Evolutionary conservation across 1,140 invertebrate species (phyloP), one percentile per base, ranked within the genome.

Genomic region (Eumaeus atala): DNA sequence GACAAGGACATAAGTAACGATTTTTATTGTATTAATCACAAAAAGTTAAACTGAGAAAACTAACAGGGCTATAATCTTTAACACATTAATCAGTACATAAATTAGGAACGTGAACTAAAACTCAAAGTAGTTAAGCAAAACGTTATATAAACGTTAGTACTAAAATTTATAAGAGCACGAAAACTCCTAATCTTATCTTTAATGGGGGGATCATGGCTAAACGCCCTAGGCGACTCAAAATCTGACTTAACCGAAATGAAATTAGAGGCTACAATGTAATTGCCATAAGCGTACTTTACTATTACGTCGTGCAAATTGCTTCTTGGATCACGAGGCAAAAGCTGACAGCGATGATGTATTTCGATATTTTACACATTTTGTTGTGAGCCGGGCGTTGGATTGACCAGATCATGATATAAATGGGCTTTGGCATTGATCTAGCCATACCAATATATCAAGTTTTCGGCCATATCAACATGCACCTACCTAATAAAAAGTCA

Each of bases 211-310:
- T 44, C 40, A 44, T 16, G 40, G 17, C 40, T 44, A 44, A 14
- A 44, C 52, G 65, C 65, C 65, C 54, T 58, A 53, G 65, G 65
- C 48, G 38, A 61, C 59, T 64, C 48, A 62, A 57, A 70, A 62
- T 65, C 58, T 58, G 54, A 63, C 65, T 67, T 64, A 52, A 55
- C 54, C 49, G 44, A 37, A 53, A 64, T 52, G 61, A 59, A 67
- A 67, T 67, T 62, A 61, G 44, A 67, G 50, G 52, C 58, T 62
- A 74, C 73, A 72, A 66, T 77, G 70, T 77, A 67, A 78, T 77
- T 67, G 71, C 61, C 67, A 72, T 72, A 73, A 72, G 67, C 58
- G 69, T 72, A 76, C 70, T 78, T 78, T 78, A 76, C 71, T 73
- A 79, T 73, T 70, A 62, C 66, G 55, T 49, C 72, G 67, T 72